Conservation (phyloP, 1,140 invertebrate species). For the Caenorhabditis brenneri region DNA sequence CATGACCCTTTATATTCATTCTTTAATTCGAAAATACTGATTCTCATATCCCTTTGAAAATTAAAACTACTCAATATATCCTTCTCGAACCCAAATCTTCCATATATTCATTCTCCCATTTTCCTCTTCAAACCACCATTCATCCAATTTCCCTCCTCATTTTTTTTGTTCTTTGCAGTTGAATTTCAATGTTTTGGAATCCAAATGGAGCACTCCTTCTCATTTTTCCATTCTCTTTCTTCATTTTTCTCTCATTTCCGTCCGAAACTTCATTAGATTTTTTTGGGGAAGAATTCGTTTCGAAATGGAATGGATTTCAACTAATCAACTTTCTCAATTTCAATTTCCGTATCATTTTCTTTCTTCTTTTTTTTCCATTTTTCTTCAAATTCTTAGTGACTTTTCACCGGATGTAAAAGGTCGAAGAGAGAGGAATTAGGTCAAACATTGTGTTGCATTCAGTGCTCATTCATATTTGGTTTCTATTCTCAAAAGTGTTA, state of each 20-base stretch:
- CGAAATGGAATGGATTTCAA: background rate
- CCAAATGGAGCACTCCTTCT: background rate
- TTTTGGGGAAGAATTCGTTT: background rate
- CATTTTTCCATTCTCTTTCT: background rate
- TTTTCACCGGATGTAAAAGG: background rate
- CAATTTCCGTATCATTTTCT: background rate
- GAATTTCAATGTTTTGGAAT: background rate
- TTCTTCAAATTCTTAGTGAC: background rate
- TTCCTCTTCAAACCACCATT: background rate
- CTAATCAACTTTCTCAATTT: slow-evolving; percentile 32
- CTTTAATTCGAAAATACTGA: too few species aligned
- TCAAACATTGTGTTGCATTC: background rate
- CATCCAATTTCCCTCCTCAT: background rate
- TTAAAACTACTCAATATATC: too few species aligned
- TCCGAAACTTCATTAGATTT: background rate
- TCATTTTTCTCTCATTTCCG: background rate
- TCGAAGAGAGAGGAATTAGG: background rate
- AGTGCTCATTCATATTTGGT: background rate
- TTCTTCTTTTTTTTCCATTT: background rate
- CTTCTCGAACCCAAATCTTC: too few species aligned
- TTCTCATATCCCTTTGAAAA: too few species aligned
- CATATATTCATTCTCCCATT: background rate
- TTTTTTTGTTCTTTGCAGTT: background rate
- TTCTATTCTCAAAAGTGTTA: background rate
- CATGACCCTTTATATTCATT: too few species aligned